These are phyloP conservation scores for Drosophila crucigera DNA, from an alignment of 2,888 invertebrate genomes.

Conservation along the genomic window DNA sequence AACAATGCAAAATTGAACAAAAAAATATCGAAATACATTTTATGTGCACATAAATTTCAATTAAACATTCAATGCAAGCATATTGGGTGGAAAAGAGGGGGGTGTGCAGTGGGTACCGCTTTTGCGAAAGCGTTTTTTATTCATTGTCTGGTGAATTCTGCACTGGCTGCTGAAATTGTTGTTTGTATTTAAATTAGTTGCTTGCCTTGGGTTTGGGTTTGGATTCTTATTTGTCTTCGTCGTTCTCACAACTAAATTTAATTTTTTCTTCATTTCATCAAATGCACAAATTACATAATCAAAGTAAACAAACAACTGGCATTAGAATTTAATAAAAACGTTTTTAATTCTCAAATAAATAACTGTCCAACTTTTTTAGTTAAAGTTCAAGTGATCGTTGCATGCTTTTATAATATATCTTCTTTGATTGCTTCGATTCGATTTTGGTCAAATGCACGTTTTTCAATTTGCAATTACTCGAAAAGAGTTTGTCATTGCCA, in stretches of 20 bases:
- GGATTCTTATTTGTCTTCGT: constrained; percentile 42
- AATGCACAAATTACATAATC: constrained; percentile 36
- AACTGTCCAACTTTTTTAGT: constrained; percentile 27
- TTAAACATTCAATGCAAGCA: constrained; percentile 49
- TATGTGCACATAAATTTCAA: constrained; percentile 64
- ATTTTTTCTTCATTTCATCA: constrained; percentile 55
- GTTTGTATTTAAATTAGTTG: constrained; percentile 76
- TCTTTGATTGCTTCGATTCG: constrained; percentile 43
- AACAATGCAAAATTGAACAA: constrained; percentile 63
- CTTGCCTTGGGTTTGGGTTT: constrained; percentile 63
- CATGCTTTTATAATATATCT: constrained; percentile 43
- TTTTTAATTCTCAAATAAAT: constrained; percentile 24
- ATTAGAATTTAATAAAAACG: constrained; percentile 39
- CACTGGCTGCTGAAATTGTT: constrained; percentile 49
- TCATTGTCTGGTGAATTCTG: constrained; percentile 64
- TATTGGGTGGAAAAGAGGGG: neutral
- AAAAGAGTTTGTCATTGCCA: constrained; percentile 67
- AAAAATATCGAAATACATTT: constrained; percentile 51
- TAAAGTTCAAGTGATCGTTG: constrained; percentile 66
- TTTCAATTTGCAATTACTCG: constrained; percentile 75
- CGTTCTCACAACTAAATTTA: constrained; percentile 69
- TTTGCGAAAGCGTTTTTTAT: constrained; percentile 56
- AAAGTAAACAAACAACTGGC: constrained; percentile 28
- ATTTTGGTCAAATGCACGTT: constrained; percentile 65
- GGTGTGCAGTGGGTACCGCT: neutral